Evolutionary conservation across 2,113 vertebrate genomes (phyloP).

Genomic region (Cygnus atratus): DNA sequence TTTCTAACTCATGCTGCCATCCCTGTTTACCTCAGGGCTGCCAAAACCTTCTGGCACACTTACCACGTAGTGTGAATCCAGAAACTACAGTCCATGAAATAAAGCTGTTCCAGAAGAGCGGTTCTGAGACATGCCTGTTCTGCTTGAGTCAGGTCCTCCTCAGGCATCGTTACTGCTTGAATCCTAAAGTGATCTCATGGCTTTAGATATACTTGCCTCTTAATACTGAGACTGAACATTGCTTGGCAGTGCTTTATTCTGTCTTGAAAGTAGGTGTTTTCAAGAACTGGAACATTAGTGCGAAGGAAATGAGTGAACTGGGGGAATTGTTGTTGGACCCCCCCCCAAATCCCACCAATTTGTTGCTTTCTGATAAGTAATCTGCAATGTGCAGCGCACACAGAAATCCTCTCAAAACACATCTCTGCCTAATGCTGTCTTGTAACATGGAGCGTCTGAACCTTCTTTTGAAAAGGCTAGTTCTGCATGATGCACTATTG

Average conservation of each 20-base stretch:
- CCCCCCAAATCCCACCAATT: background rate
- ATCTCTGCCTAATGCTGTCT: background rate
- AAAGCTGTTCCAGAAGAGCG: background rate
- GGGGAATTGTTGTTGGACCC: background rate
- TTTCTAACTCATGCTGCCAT: background rate
- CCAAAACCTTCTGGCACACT: background rate
- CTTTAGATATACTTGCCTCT: background rate
- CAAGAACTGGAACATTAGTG: background rate
- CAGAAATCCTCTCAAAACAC: background rate
- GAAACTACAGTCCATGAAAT: background rate
- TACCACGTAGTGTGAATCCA: background rate
- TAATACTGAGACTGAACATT: background rate
- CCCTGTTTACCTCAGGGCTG: constrained; percentile 25
- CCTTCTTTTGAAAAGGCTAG: background rate
- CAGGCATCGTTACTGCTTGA: background rate
- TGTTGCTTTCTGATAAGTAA: background rate
- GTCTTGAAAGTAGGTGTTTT: background rate
- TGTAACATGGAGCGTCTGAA: background rate
- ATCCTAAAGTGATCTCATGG: background rate
- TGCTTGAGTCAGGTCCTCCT: background rate
- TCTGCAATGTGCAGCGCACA: background rate
- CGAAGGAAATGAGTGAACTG: background rate
- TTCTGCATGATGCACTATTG: background rate
- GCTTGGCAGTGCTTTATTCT: background rate
- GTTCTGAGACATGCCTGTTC: background rate